Conservation (phyloP, 2,888 invertebrate species). For the Barypeithes pellucidus region DNA sequence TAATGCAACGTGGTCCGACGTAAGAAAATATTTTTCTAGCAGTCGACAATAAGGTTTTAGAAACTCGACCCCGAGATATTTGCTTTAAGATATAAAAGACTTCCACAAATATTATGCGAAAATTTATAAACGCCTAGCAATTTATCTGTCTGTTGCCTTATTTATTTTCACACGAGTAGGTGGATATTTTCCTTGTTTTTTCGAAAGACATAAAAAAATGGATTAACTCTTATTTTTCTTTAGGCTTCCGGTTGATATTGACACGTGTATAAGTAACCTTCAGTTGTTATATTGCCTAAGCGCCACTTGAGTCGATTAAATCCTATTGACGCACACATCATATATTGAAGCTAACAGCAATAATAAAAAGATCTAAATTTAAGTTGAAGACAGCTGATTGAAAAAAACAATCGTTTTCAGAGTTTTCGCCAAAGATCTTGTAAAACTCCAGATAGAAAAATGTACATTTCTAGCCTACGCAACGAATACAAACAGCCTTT, state of each 20-base stretch:
- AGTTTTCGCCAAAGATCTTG: no score
- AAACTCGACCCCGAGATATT: no score
- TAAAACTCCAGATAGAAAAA: no score
- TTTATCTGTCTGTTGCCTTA: not conserved
- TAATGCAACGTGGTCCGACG: no score
- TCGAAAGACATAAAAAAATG: not conserved
- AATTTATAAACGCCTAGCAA: not conserved
- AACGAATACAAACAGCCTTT: no score
- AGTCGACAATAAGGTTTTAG: no score
- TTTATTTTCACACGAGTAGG: not conserved
- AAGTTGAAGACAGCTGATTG: not conserved
- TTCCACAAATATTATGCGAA: no score
- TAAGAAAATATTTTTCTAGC: no score
- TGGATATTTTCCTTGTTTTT: not conserved
- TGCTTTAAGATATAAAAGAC: no score
- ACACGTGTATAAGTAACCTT: conserved; percentile 13
- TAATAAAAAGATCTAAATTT: not conserved
- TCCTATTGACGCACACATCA: not conserved
- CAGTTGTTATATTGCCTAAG: not conserved
- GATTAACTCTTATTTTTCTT: not conserved
- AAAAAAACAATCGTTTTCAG: no score
- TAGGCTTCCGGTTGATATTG: not conserved
- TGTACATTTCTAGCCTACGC: no score
- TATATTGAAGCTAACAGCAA: not conserved
- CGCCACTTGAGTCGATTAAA: conserved; percentile 1